These are phyloP conservation scores for Conus betulinus DNA, from an alignment of 1,140 invertebrate genomes.

Conservation along the genomic window DNA sequence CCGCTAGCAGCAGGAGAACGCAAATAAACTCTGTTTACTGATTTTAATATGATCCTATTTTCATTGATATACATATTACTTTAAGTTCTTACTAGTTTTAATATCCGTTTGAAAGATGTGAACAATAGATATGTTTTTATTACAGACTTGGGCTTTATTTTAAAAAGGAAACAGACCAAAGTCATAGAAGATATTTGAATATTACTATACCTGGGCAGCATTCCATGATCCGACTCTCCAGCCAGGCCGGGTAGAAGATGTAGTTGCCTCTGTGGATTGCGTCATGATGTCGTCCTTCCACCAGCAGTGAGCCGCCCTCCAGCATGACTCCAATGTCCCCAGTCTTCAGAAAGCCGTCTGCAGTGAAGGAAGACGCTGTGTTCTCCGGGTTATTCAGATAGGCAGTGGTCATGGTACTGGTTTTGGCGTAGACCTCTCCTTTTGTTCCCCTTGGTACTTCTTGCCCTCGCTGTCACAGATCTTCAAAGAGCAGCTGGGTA, in stretches of 20 bases:
- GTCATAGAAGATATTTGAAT: no score
- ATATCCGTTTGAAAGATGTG: no score
- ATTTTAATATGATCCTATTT: no score
- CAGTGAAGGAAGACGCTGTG: slow-evolving; percentile 29
- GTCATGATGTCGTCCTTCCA: slow-evolving; percentile 2
- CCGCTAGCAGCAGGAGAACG: no score
- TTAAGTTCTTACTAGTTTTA: no score
- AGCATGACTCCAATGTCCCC: slow-evolving; percentile 22
- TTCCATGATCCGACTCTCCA: neutral
- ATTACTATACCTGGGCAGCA: neutral
- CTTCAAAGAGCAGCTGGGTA: neutral
- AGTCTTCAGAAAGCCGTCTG: slow-evolving; percentile 14
- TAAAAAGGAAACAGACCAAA: no score
- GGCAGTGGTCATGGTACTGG: neutral
- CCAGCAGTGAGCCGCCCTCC: neutral
- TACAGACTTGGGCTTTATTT: no score
- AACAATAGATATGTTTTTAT: no score
- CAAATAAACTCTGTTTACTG: no score
- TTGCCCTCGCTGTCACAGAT: neutral
- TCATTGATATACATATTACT: no score
- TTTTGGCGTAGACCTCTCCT: slow-evolving; percentile 1
- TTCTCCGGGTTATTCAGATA: slow-evolving; percentile 1
- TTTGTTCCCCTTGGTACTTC: neutral
- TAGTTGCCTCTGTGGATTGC: slow-evolving; percentile 2
- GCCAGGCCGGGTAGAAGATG: slow-evolving; percentile 29